Conservation (phyloP, 2,113 vertebrate genomes). For the Origma solitaria region DNA sequence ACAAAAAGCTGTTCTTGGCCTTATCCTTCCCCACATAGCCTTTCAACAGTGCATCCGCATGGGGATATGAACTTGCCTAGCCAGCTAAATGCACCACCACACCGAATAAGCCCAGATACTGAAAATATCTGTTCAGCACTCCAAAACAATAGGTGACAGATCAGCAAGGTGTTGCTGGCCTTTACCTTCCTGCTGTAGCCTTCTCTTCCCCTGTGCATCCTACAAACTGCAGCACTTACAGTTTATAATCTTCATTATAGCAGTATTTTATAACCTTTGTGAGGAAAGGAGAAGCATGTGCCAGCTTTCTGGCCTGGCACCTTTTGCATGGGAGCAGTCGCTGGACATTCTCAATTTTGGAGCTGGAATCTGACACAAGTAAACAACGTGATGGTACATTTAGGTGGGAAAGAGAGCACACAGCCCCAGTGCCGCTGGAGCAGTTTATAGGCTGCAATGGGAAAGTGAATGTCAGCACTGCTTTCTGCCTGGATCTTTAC, state of each 20-base stretch:
- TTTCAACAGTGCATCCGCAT: not conserved
- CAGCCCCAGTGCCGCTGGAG: accelerated
- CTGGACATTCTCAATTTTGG: not conserved
- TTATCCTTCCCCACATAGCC: not conserved
- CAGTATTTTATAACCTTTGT: not conserved
- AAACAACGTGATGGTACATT: not conserved
- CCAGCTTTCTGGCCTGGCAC: not conserved
- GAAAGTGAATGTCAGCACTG: not conserved
- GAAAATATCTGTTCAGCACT: not conserved
- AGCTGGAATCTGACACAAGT: not conserved
- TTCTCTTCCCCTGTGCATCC: not conserved
- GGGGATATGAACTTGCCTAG: no score
- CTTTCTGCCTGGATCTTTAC: not conserved
- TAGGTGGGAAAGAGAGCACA: not conserved
- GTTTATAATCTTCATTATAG: no score
- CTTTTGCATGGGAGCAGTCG: not conserved
- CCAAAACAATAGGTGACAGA: not conserved
- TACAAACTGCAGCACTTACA: not conserved
- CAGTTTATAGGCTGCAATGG: not conserved
- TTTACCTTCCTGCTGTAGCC: not conserved
- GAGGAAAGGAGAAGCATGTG: not conserved
- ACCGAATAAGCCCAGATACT: not conserved
- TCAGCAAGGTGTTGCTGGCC: not conserved
- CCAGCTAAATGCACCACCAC: not conserved
- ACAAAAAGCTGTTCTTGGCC: not conserved